Conservation (phyloP, 1,140 invertebrate genomes). For the Drosophila rufa region DNA sequence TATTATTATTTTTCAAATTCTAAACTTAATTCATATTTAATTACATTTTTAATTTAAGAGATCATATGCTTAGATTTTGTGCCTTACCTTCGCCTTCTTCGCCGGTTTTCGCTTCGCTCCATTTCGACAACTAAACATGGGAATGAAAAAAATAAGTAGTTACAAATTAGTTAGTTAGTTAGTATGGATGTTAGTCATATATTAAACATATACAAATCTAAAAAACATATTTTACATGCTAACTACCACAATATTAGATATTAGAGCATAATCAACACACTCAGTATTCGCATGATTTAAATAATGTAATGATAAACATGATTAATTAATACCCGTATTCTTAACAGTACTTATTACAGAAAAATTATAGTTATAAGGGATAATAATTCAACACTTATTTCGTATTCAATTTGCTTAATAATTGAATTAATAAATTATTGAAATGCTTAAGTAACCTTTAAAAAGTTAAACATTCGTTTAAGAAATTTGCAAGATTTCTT, state of each 20-base stretch:
- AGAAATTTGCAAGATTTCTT: neutral
- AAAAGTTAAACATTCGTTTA: neutral
- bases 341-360: too few species aligned
- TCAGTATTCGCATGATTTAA: too few species aligned
- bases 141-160: conserved; percentile 29
- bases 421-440: too few species aligned
- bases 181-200: conserved; percentile 17
- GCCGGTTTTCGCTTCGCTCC: conserved; percentile 78
- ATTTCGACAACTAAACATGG: conserved; percentile 80
- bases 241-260: neutral
- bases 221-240: neutral
- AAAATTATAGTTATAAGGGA: too few species aligned
- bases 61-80: neutral
- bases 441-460: neutral
- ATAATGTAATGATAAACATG: too few species aligned
- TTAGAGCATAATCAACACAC: neutral
- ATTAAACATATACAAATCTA: neutral
- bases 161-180: conserved; percentile 35
- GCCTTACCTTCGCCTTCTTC: conserved; percentile 84
- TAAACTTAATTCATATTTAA: neutral
- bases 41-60: neutral
- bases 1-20: too few species aligned
- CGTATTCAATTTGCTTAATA: too few species aligned
- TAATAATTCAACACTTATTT: too few species aligned
- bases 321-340: too few species aligned